phyloP scores from a whole-genome alignment of 1,140 invertebrate species.

The Sesamia nonagrioides region DNA sequence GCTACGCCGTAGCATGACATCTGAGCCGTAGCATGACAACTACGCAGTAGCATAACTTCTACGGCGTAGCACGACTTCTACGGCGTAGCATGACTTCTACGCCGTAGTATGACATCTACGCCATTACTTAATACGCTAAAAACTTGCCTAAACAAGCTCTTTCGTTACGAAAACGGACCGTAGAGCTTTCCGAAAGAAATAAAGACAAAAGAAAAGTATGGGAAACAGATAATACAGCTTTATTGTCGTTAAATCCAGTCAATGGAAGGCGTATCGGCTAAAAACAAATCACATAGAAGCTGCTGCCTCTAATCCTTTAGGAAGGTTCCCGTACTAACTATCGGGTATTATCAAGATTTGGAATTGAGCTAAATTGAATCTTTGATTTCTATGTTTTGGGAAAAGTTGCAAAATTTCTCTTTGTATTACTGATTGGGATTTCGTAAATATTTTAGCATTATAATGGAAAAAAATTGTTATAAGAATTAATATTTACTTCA shows the following conservation, averaged over 20 bases:
- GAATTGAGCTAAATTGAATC: background rate
- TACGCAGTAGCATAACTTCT: too few species aligned
- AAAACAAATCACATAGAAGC: conserved; percentile 10
- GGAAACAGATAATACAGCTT: background rate
- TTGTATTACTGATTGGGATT: too few species aligned
- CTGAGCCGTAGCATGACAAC: background rate
- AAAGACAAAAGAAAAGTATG: background rate
- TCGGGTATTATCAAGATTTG: background rate
- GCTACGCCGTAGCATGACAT: background rate
- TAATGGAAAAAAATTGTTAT: too few species aligned
- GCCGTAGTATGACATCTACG: too few species aligned
- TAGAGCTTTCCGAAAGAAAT: background rate
- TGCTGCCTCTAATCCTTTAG: conserved; percentile 3
- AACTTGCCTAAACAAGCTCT: background rate
- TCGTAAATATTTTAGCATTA: too few species aligned
- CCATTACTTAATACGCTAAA: too few species aligned
- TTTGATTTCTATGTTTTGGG: background rate
- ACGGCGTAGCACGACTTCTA: background rate
- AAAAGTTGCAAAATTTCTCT: too few species aligned
- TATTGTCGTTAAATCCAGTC: background rate
- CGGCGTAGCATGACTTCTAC: background rate
- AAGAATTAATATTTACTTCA: too few species aligned
- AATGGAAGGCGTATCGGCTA: conserved; percentile 1
- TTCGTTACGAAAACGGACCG: background rate
- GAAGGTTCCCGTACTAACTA: background rate